Evolutionary conservation across 1,140 invertebrate genomes (phyloP).

Genomic region (Hypothenemus hampei): DNA sequence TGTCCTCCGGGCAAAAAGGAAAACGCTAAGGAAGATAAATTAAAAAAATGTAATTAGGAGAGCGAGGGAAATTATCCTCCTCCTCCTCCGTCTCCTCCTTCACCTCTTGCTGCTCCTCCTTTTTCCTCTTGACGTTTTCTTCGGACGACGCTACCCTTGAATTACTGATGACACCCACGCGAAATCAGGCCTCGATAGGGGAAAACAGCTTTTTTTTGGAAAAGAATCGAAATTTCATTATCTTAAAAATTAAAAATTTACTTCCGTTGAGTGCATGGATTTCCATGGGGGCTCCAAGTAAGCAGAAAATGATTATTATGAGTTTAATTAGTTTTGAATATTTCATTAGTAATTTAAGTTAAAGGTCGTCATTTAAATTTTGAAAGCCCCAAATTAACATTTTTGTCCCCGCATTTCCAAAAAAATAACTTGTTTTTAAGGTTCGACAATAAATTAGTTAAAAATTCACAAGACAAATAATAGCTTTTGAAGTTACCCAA

Average conservation of each 20-base stretch:
- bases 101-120: not conserved
- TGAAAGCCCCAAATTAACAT: too few relatives aligned
- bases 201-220: not conserved
- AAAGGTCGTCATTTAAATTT: too few relatives aligned
- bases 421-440: too few relatives aligned
- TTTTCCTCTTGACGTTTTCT: constrained; percentile 11
- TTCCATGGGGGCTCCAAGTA: too few relatives aligned
- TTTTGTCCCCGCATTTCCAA: too few relatives aligned
- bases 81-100: too few relatives aligned
- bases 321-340: too few relatives aligned
- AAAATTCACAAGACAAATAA: not conserved
- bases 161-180: constrained; percentile 17
- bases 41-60: constrained; percentile 20
- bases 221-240: constrained; percentile 5
- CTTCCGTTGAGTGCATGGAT: too few relatives aligned
- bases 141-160: constrained; percentile 5
- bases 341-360: too few relatives aligned
- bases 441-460: constrained; percentile 3
- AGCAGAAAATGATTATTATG: too few relatives aligned
- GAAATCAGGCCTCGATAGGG: not conserved
- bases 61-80: constrained; percentile 4
- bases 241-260: too few relatives aligned
- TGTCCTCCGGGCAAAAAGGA: constrained; percentile 16
- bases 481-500: not conserved
- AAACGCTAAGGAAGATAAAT: constrained; percentile 20